Base-by-base conservation (phyloP, 2,888 invertebrate species). In the Lasioglossum villosulum region DNA sequence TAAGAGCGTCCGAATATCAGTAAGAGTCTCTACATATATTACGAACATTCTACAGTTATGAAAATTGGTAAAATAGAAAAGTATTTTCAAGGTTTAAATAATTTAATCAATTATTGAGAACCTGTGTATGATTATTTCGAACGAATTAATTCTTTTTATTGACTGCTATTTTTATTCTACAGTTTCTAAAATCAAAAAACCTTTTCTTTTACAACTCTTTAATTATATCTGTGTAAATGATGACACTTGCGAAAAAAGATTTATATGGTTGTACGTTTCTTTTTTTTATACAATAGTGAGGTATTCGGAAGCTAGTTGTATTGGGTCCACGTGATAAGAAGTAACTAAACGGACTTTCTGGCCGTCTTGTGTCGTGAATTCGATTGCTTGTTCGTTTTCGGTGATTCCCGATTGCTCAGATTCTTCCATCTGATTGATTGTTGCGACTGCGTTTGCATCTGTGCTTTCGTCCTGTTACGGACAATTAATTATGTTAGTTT, bases 291-390 rank as follows among this genome's bases (percentile, higher is more conserved):
- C 93, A 91, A 95, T 95, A 75, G 95, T 95, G 88, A 95, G 92
- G 91, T 95, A 95, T 90, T 95, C 95, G 16, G 95, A 94, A 27
- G 93, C 92, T 66, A 95, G 92, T 85, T 95, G 95, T 80, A 95
- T 92, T 6, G 95, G 95, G 88, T 96, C 95, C 39, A 95, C 94
- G 79, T 95, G 95, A 83, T 97, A 96, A 83, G 97, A 96, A 75
- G 96, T 96, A 87, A 97, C 96, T 86, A 97, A 94, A 90, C 96
- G 95, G 83, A 96, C 95, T 95, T 96, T 96, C 93, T 97, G 95
- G 89, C 96, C 95, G 95, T 96, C 95, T 93, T 96, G 94, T 90
- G 96, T 95, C 89, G 96, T 94, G 94, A 96, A 95, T 94, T 96
- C 96, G 78, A 96, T 95, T 16, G 95, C 91, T 81, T 95, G 95